These are phyloP conservation scores for Addax nasomaculatus DNA, from an alignment of 2,113 vertebrate genomes.

Conservation along the genomic window DNA sequence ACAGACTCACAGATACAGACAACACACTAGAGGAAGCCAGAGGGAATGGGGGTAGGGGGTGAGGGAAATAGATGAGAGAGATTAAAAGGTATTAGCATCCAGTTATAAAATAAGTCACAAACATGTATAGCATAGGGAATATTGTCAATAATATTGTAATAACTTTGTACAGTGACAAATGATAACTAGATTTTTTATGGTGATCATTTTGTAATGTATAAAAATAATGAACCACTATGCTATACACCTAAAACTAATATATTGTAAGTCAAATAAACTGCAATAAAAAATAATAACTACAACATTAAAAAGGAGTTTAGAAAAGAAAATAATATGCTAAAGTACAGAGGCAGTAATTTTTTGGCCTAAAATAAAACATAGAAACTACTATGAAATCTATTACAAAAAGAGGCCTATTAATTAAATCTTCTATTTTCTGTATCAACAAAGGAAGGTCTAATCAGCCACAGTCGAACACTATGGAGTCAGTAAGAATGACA, in stretches of 20 bases:
- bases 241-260: not conserved
- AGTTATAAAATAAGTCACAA: not conserved
- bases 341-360: not conserved
- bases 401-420: not conserved
- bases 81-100: not conserved
- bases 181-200: not conserved
- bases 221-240: not conserved
- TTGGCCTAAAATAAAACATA: constrained; percentile 1
- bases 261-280: not conserved
- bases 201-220: not conserved
- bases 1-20: not conserved
- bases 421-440: not conserved
- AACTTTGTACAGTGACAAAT: not conserved
- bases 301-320: not conserved
- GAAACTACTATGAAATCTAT: not conserved
- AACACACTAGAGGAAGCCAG: not conserved
- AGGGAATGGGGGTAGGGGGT: not conserved
- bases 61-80: not conserved
- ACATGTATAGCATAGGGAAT: not conserved
- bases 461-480: not conserved
- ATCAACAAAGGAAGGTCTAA: not conserved
- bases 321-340: not conserved
- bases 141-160: not conserved
- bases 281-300: not conserved
- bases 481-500: not conserved